phyloP scores from a whole-genome alignment of 2,888 invertebrate species.

The Scaeva pyrastri region DNA sequence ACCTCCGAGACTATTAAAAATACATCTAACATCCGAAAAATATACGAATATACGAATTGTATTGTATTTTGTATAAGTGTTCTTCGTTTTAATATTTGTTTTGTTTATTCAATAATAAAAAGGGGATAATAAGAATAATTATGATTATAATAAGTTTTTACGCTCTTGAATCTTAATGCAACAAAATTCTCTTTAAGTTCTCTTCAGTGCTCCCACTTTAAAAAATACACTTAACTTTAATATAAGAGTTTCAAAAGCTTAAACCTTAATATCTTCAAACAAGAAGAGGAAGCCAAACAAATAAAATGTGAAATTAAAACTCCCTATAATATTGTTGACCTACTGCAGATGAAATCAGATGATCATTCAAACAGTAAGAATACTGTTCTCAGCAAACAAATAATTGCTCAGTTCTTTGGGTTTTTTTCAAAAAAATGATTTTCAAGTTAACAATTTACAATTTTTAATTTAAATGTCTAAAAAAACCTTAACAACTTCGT shows the following conservation, averaged over 20 bases:
- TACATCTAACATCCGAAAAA: background rate
- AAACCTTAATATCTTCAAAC: too few species aligned
- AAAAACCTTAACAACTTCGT: too few species aligned
- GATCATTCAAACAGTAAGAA: background rate
- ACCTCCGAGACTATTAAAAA: background rate
- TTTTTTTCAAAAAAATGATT: too few species aligned
- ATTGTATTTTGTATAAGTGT: background rate
- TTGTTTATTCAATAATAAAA: background rate
- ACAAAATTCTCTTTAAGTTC: constrained; percentile 25
- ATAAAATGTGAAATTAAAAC: too few species aligned
- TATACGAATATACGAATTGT: constrained; percentile 10
- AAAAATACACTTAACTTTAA: too few species aligned
- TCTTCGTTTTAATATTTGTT: constrained; percentile 18
- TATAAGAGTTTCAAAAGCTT: too few species aligned
- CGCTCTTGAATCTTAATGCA: background rate
- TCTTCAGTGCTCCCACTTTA: constrained; percentile 31
- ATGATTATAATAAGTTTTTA: background rate
- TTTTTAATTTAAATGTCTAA: too few species aligned
- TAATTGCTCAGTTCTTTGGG: too few species aligned
- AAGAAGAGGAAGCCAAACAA: too few species aligned
- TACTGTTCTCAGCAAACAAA: background rate
- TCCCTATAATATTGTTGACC: too few species aligned
- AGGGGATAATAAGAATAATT: background rate
- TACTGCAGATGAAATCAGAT: too few species aligned
- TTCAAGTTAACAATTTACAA: too few species aligned